Evolutionary conservation across 2,888 invertebrate genomes (phyloP).

Genomic region (Napeogenes sylphis): DNA sequence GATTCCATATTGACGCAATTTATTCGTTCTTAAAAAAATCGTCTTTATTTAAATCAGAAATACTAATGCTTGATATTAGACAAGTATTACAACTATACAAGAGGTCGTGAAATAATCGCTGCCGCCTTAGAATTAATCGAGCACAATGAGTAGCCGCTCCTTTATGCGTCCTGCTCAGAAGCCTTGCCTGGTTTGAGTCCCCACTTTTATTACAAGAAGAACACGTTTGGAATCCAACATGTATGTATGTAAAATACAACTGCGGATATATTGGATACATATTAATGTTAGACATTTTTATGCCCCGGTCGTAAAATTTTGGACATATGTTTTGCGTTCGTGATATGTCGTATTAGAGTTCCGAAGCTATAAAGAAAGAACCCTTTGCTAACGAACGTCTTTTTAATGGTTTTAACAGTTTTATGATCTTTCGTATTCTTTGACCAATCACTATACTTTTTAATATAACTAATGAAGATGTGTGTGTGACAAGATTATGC

Average conservation of each 20-base stretch:
- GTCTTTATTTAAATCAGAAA: too few relatives aligned
- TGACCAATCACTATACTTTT: too few relatives aligned
- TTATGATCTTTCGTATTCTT: too few relatives aligned
- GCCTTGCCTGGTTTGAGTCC: constrained; percentile 37
- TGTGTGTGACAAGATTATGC: too few relatives aligned
- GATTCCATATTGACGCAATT: too few relatives aligned
- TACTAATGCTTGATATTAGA: too few relatives aligned
- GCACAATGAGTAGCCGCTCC: constrained; percentile 30
- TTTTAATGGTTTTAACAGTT: background rate
- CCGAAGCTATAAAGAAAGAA: background rate
- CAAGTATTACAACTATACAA: too few relatives aligned
- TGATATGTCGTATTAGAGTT: constrained; percentile 4
- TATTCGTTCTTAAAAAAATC: too few relatives aligned
- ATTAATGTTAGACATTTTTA: constrained; percentile 24
- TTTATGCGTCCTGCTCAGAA: constrained; percentile 36
- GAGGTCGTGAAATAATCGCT: background rate
- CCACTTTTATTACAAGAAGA: constrained; percentile 36
- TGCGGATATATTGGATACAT: constrained; percentile 28
- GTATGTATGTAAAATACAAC: constrained; percentile 34
- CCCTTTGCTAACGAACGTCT: background rate
- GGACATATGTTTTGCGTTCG: constrained; percentile 15
- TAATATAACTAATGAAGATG: too few relatives aligned
- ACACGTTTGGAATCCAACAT: constrained; percentile 30
- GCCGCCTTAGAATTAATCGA: constrained; percentile 18
- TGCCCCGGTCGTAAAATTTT: constrained; percentile 18